Conservation (phyloP, 2,888 invertebrate species). For the Laspeyria flexula region DNA sequence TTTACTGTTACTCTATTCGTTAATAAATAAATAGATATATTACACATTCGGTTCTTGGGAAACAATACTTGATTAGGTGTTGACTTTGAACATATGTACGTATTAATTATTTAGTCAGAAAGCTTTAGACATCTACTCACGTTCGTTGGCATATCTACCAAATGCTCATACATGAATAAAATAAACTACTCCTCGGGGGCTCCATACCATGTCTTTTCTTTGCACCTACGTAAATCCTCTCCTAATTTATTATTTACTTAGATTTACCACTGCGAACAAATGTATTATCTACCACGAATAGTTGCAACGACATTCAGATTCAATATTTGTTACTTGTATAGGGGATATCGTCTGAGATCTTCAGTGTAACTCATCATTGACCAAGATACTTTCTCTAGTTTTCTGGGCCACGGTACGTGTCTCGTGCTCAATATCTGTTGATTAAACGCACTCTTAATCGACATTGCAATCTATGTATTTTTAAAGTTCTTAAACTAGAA, state of each 20-base stretch:
- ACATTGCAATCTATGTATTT: no score
- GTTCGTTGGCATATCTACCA: constrained; percentile 42
- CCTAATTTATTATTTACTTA: constrained; percentile 53
- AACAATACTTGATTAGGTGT: constrained; percentile 10
- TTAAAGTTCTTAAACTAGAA: no score
- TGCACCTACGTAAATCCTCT: constrained; percentile 61
- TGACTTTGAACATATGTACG: background rate
- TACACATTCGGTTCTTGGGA: background rate
- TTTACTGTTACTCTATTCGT: no score
- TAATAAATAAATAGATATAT: no score
- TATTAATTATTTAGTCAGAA: constrained; percentile 41
- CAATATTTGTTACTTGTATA: background rate
- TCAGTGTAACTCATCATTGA: no score
- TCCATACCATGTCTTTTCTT: constrained; percentile 63
- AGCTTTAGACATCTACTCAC: constrained; percentile 47
- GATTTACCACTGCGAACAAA: constrained; percentile 51
- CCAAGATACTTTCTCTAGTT: no score
- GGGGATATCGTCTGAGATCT: no score
- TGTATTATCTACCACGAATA: constrained; percentile 17
- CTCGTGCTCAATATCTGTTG: no score
- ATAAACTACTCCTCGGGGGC: constrained; percentile 49
- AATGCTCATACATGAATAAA: constrained; percentile 58
- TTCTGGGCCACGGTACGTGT: no score
- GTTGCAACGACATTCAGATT: constrained; percentile 7
- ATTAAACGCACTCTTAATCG: no score